Base-by-base conservation (phyloP, 1,140 invertebrate genomes). In the Aphis gossypii region DNA sequence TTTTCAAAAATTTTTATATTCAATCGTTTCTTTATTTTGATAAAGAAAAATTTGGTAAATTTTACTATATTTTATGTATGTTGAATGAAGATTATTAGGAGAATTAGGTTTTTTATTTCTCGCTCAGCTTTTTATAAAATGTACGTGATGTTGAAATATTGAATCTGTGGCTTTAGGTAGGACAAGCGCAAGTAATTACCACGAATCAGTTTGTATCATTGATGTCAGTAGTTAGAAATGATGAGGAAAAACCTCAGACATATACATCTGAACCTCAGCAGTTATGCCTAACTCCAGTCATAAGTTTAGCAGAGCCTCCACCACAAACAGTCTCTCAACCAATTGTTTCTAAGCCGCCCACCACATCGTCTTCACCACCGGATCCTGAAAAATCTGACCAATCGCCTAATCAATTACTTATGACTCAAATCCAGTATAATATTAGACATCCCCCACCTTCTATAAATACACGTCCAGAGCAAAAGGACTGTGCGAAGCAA, bases 151-250 rank as follows among this genome's bases (percentile, higher is more conserved):
- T 90, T 60, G 14, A 90, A 76, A 68, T 90, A 68, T 68, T 89
- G n/a, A 56, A 89, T 89, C 8, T 92, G 9, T 92, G 68, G 23
- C 35, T 93, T 86, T 86, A 93, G 92, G 90, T 92, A 20, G 92
- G 92, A n/a, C 92, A 93, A 93, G 48, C 92, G 30, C 92, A 93
- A 93, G 92, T 84, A 86, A 86, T 93, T 86, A 93, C 92, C 23
- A 93, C 92, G 5, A 93, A 93, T 93, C 92, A 93, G 41, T 93
- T 93, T 93, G 82, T 93, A 54, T 93, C 92, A 84, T 41, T 93
- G 92, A 86, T 93, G 92, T 93, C 92, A 0, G 82, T 93, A 93
- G 92, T 93, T 93, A 93, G 92, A 93, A 93, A 84, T 83, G 92
- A 93, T 25, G 92, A 86, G 92, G 92, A 93, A 38, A 93, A 93